Percentiles rank a stretch among this genome's conserved stretches.
Conservation (phyloP, 1,140 invertebrate species). For the Aleiodes sp. region DNA sequence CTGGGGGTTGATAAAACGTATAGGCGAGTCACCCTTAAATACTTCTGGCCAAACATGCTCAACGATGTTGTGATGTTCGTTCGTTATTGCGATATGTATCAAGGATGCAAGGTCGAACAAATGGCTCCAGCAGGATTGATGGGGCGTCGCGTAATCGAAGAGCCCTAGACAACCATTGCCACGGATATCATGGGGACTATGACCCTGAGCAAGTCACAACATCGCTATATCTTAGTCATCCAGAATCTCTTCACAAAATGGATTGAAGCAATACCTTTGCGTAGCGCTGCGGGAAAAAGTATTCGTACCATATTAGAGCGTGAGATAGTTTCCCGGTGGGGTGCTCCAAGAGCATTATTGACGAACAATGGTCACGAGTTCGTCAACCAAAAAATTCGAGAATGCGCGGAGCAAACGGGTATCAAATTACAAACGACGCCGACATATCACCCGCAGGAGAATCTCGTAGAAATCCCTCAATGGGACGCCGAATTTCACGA, state of each 20-base stretch:
- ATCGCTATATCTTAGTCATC: slow-evolving; percentile 37
- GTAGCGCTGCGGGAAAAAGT: slow-evolving; percentile 46
- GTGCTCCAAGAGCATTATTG: slow-evolving; percentile 47
- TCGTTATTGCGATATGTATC: slow-evolving; percentile 42
- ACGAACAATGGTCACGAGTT: slow-evolving; percentile 63
- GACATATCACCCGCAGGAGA: neutral
- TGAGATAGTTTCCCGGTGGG: slow-evolving; percentile 46
- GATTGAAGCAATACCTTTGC: slow-evolving; percentile 50
- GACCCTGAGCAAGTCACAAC: no score
- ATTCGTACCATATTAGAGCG: slow-evolving; percentile 41
- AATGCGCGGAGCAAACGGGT: neutral
- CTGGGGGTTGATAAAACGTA: slow-evolving; percentile 48
- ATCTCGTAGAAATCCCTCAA: no score
- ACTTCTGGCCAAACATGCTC: slow-evolving; percentile 49
- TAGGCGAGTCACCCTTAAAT: slow-evolving; percentile 27
- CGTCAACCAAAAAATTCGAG: slow-evolving; percentile 34
- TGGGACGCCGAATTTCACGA: neutral
- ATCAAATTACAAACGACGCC: slow-evolving; percentile 10
- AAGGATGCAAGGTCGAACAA: slow-evolving; percentile 41
- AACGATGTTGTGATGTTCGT: slow-evolving; percentile 44
- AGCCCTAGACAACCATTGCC: neutral
- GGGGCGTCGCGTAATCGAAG: slow-evolving; percentile 46
- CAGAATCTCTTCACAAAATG: slow-evolving; percentile 44
- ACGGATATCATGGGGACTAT: neutral
- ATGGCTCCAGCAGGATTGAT: slow-evolving; percentile 44